Percentiles rank a stretch among this genome's conserved stretches.
Evolutionary conservation across 2,113 vertebrate genomes (phyloP).

Genomic region (Progne subis): DNA sequence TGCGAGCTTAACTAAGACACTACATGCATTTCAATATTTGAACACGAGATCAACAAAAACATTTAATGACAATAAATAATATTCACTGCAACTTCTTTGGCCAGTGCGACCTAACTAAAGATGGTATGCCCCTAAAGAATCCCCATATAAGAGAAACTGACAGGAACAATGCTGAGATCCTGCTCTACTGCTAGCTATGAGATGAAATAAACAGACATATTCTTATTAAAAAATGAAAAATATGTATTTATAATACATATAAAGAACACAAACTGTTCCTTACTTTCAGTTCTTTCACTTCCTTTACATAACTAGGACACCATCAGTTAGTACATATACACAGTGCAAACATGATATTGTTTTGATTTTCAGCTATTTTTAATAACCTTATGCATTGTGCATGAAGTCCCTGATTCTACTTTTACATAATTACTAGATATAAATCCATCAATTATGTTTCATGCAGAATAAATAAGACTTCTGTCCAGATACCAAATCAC

Average conservation of each 20-base stretch:
- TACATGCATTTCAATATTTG: neutral
- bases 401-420: neutral
- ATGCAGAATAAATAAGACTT: neutral
- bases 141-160: neutral
- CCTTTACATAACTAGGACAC: neutral
- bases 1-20: neutral
- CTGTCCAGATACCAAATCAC: neutral
- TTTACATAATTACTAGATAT: neutral
- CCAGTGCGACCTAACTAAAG: fast-evolving
- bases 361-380: neutral
- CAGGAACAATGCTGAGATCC: neutral
- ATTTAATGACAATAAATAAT: neutral
- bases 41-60: neutral
- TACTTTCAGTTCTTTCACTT: neutral
- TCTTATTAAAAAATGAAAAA: neutral
- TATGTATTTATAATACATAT: neutral
- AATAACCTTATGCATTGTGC: neutral
- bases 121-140: neutral
- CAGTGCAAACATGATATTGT: neutral
- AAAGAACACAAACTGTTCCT: neutral
- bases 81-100: neutral
- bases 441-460: neutral
- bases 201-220: neutral
- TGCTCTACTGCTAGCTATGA: neutral
- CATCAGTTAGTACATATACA: neutral